Evolutionary conservation across 2,113 vertebrate species (phyloP).

Genomic region (Halcyon senegalensis): DNA sequence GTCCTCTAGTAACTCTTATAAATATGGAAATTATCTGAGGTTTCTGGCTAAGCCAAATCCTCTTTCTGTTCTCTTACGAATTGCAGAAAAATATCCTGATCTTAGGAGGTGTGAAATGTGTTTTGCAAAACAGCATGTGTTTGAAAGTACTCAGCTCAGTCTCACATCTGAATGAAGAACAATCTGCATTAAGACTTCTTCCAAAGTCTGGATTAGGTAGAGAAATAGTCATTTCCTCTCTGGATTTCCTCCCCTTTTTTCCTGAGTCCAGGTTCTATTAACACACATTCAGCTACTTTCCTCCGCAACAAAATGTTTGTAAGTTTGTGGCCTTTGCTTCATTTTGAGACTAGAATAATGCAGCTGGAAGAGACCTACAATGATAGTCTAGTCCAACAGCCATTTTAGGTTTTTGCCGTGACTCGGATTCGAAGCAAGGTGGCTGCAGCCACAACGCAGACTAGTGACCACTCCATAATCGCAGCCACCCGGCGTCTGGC

Average conservation of each 20-base stretch:
- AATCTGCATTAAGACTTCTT: background rate
- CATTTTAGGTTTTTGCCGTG: background rate
- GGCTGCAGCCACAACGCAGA: background rate
- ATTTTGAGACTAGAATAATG: background rate
- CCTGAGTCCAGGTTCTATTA: background rate
- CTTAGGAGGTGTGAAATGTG: background rate
- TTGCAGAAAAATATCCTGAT: background rate
- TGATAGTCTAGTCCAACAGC: background rate
- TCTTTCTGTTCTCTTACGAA: background rate
- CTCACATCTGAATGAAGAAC: background rate
- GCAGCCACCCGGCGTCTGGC: accelerated
- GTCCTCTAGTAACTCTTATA: background rate
- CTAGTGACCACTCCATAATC: background rate
- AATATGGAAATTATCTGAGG: background rate
- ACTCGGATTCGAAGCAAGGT: background rate
- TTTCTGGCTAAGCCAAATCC: background rate
- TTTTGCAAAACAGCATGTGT: background rate
- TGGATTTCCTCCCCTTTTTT: background rate
- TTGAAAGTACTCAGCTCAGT: background rate
- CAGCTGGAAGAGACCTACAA: background rate
- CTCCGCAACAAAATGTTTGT: background rate
- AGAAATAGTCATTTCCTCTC: background rate
- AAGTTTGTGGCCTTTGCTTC: background rate
- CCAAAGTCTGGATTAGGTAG: background rate
- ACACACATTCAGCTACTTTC: background rate